phyloP scores from a whole-genome alignment of 2,113 vertebrate species.

The Capricornis sumatraensis region DNA sequence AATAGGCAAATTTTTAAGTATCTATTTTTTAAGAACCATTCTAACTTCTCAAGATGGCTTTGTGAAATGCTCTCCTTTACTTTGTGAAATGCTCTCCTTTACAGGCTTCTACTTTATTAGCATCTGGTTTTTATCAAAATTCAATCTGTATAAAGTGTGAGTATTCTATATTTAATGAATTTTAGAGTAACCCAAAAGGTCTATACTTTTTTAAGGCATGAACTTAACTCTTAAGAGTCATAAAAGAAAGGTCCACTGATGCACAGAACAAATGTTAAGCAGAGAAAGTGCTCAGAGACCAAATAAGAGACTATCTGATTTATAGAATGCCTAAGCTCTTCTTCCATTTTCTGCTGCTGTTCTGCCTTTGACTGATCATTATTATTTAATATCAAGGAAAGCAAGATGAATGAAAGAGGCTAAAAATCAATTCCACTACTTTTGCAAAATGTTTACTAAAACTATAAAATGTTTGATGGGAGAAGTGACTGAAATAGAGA shows the following conservation, averaged over 20 bases:
- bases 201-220: neutral
- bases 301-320: neutral
- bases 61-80: neutral
- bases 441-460: neutral
- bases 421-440: neutral
- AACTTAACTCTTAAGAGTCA: neutral
- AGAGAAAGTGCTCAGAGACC: neutral
- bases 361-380: neutral
- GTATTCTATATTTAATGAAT: neutral
- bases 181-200: neutral
- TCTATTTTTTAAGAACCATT: neutral
- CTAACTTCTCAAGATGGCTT: neutral
- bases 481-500: neutral
- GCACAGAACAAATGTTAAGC: neutral
- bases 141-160: neutral
- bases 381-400: slow-evolving; percentile 25
- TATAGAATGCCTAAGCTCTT: neutral
- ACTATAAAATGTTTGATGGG: neutral
- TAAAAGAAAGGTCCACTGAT: neutral
- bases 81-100: neutral
- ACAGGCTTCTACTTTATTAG: neutral
- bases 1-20: neutral
- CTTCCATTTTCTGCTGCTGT: neutral
- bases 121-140: slow-evolving; percentile 8
- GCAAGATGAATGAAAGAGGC: neutral